These are phyloP conservation scores for Hippoglossus hippoglossus DNA, from an alignment of 2,797 vertebrate species.

Conservation along the genomic window DNA sequence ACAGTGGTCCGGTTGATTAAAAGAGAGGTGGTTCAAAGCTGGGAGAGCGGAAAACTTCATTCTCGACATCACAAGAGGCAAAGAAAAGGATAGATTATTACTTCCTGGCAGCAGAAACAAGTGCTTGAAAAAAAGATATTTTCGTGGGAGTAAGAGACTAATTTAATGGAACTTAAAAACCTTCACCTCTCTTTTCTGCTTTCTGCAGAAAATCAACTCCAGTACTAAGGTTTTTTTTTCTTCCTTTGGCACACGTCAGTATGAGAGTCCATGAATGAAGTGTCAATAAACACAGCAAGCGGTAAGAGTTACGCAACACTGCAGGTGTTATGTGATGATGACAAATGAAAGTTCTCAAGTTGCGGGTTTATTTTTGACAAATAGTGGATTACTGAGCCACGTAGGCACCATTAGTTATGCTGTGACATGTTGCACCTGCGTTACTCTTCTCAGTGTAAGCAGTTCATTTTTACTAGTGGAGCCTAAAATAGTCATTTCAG, in stretches of 20 bases:
- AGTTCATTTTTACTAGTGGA: too few species aligned
- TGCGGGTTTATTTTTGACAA: slow-evolving; percentile 22
- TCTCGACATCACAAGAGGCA: slow-evolving; percentile 17
- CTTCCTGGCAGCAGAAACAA: slow-evolving; percentile 12
- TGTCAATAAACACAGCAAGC: slow-evolving; percentile 48
- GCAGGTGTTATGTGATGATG: slow-evolving; percentile 50
- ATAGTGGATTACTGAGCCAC: slow-evolving; percentile 4
- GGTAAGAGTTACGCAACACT: slow-evolving; percentile 16
- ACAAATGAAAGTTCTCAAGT: slow-evolving; percentile 40
- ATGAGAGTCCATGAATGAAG: slow-evolving; percentile 29
- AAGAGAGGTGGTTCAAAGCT: slow-evolving; percentile 43
- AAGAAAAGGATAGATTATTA: slow-evolving; percentile 16
- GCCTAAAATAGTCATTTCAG: too few species aligned
- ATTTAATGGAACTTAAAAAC: slow-evolving; percentile 40
- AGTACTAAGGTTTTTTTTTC: slow-evolving; percentile 26
- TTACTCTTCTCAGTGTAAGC: background rate
- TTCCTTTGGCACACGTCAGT: slow-evolving; percentile 21
- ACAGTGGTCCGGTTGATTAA: slow-evolving; percentile 44
- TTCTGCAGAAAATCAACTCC: slow-evolving; percentile 17
- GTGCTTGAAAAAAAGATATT: background rate
- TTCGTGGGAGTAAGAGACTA: slow-evolving; percentile 10
- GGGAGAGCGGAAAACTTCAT: slow-evolving; percentile 18
- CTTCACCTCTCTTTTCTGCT: background rate
- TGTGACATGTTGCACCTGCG: background rate
- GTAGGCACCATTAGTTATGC: slow-evolving; percentile 8